These are phyloP conservation scores for Bryconaethiops microstoma DNA, from an alignment of 2,797 vertebrate genomes.

Conservation along the genomic window DNA sequence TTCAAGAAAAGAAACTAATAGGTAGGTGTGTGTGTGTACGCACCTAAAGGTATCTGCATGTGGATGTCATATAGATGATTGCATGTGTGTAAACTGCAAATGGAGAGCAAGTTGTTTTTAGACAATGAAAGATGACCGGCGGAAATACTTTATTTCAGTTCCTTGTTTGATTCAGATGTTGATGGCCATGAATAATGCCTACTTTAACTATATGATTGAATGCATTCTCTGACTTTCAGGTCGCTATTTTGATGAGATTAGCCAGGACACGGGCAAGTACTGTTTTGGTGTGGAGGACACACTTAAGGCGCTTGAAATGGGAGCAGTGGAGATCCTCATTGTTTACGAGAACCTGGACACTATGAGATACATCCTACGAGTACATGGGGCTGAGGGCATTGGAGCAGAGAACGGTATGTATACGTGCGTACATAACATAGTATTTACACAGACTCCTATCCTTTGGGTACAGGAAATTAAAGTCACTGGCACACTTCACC, in stretches of 20 bases:
- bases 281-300: conserved; percentile 99
- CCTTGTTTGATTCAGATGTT: not conserved
- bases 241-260: conserved; percentile 99
- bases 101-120: not conserved
- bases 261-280: conserved; percentile 98
- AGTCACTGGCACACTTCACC: no score
- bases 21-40: conserved; percentile 69
- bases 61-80: not conserved
- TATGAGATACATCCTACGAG: conserved; percentile 97
- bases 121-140: not conserved
- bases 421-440: not conserved
- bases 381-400: conserved; percentile 92
- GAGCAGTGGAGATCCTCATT: conserved; percentile 98
- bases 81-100: not conserved
- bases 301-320: conserved; percentile 98
- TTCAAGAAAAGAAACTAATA: conserved; percentile 99
- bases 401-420: conserved; percentile 75
- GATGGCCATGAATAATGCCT: not conserved
- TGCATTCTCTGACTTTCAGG: conserved; percentile 70
- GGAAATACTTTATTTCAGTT: not conserved
- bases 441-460: not conserved
- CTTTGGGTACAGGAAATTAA: not conserved
- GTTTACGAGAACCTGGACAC: conserved; percentile 99
- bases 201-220: not conserved
- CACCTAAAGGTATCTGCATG: not conserved